Base-by-base conservation (phyloP, 2,113 vertebrate genomes). In the Amphiprion percula region DNA sequence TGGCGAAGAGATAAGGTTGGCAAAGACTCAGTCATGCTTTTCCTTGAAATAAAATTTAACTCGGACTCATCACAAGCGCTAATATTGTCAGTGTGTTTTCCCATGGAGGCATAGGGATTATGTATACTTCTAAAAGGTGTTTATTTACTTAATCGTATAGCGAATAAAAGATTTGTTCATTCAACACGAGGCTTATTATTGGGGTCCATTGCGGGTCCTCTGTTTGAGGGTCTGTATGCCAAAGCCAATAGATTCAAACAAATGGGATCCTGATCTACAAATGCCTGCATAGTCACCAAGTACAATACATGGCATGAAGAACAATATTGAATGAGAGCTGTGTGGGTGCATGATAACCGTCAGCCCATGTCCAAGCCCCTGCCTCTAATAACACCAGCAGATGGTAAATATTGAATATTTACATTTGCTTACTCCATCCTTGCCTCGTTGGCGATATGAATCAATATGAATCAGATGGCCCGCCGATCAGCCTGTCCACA, bases 1-100 rank as follows among this genome's bases (percentile, higher is more conserved):
- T 90, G 82, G 92, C 33, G 89, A 93, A 93, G 94, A 96, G 95
- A 96, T 96, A 96, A 95, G 95, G 95, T 95, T 95, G 94, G 93
- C 89, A 83, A 94, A 95, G 92, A 91, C 93, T 94, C 88, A 73
- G 85, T 90, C 91, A 92, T 81, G 66, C 66, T 77, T 66, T 79
- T 87, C 75, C 76, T 90, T 88, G 70, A 68, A 90, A 89, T 87
- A 85, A 26, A 26, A 83, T 90, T 87, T 63, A 37, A 41, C 76
- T 69, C 73, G 55, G 61, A 74, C 84, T 79, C 78, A 77, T 83
- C 77, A 62, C 10, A 69, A 81, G 81, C 26, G 56, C 85, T 79
- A 85, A 84, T 77, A 87, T 79, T 69, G 73, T 68, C 59, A 60
- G 59, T 52, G 37, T 77, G 64, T 81, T 79, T 74, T 55, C 75